These are phyloP conservation scores for Trididemnum nubilum DNA, from an alignment of 23 tunicate genomes.

Conservation along the genomic window DNA sequence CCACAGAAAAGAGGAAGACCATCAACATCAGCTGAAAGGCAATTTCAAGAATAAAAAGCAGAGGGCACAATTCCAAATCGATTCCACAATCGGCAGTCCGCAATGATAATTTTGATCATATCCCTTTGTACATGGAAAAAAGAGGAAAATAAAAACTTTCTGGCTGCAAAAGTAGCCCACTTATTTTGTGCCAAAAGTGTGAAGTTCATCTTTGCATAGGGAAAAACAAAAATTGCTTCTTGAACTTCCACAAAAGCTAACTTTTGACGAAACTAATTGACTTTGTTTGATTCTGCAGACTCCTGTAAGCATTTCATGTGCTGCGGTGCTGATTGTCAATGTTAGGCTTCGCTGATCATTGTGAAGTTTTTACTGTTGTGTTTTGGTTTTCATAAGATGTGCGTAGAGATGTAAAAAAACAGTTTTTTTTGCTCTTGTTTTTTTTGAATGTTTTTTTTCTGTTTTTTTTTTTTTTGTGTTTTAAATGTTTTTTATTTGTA, in stretches of 20 bases:
- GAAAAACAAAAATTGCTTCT: slow-evolving; percentile 18
- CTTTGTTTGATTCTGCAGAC: too few species aligned
- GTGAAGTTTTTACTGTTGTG: too few species aligned
- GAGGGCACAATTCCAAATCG: neutral
- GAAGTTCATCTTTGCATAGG: slow-evolving; percentile 3
- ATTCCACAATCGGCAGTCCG: slow-evolving; percentile 7
- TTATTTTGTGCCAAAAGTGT: slow-evolving; percentile 13
- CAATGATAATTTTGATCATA: neutral
- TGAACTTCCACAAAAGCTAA: neutral
- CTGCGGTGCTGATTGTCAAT: too few species aligned
- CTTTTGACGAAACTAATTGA: too few species aligned
- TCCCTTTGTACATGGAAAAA: neutral
- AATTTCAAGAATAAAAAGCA: neutral
- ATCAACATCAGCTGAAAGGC: neutral
- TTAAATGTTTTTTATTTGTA: too few species aligned
- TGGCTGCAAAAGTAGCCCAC: slow-evolving; percentile 9
- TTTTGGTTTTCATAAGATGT: too few species aligned
- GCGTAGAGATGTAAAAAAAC: too few species aligned
- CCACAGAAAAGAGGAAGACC: slow-evolving; percentile 15
- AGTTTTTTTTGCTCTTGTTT: too few species aligned
- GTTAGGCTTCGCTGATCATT: too few species aligned
- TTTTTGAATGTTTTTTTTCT: too few species aligned
- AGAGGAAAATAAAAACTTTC: slow-evolving; percentile 1
- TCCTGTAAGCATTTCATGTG: too few species aligned
- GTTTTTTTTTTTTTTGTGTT: too few species aligned